Evolutionary conservation across 2,797 vertebrate species (phyloP).

Genomic region (Sphaeramia orbicularis): DNA sequence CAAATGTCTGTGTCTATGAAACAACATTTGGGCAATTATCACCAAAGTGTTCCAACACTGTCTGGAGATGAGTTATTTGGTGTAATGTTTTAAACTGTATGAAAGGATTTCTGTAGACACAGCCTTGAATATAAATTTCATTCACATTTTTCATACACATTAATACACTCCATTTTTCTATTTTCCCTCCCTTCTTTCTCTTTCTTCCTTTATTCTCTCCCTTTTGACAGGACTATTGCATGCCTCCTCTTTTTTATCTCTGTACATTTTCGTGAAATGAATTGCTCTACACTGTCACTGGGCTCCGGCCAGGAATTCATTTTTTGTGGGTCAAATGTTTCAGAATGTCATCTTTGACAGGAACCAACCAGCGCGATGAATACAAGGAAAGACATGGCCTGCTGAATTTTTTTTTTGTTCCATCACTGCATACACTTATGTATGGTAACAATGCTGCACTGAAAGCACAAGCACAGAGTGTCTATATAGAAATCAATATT

Average conservation of each 20-base stretch:
- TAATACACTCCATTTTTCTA: slow-evolving; percentile 76
- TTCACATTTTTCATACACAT: slow-evolving; percentile 78
- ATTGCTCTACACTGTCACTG: slow-evolving; percentile 80
- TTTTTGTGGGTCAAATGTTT: slow-evolving; percentile 87
- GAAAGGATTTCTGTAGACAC: slow-evolving; percentile 55
- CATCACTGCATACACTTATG: slow-evolving; percentile 76
- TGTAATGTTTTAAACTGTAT: slow-evolving; percentile 61
- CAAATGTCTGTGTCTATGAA: slow-evolving; percentile 70
- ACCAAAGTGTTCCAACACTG: slow-evolving; percentile 64
- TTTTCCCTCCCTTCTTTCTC: slow-evolving; percentile 20
- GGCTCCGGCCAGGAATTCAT: slow-evolving; percentile 82
- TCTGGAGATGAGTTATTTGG: slow-evolving; percentile 68
- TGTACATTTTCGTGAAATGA: slow-evolving; percentile 84
- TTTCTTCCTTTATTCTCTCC: slow-evolving; percentile 40
- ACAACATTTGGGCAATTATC: slow-evolving; percentile 78
- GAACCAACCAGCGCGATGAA: slow-evolving; percentile 85
- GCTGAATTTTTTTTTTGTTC: slow-evolving; percentile 54
- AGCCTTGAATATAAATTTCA: slow-evolving; percentile 78
- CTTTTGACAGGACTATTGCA: slow-evolving; percentile 82
- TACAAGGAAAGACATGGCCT: slow-evolving; percentile 78
- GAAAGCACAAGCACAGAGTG: slow-evolving; percentile 57
- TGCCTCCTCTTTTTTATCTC: slow-evolving; percentile 81
- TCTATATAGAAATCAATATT: slow-evolving; percentile 80
- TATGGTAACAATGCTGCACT: slow-evolving; percentile 59
- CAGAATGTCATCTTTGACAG: slow-evolving; percentile 86